Evolutionary conservation across 2,797 vertebrate genomes (phyloP).

Genomic region (Takifugu ocellatus): DNA sequence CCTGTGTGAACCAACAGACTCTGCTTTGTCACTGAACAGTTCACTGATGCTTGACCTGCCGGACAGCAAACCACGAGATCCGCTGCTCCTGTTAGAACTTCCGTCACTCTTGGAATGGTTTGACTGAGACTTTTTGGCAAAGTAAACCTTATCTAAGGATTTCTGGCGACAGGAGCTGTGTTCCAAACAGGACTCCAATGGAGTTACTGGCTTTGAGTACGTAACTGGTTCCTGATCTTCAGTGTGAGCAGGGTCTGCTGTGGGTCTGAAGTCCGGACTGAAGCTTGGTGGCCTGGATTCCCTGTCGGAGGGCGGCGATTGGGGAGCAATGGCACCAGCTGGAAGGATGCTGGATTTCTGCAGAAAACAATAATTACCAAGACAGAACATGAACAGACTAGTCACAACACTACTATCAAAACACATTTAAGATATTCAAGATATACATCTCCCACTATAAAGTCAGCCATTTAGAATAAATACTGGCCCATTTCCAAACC

Average conservation of each 20-base stretch:
- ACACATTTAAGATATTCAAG: no score
- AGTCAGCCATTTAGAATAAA: no score
- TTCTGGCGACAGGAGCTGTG: conserved; percentile 41
- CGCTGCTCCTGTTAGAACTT: conserved; percentile 41
- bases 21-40: conserved; percentile 46
- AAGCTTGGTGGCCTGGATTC: conserved; percentile 17
- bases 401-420: no score
- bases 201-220: conserved; percentile 23
- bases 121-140: conserved; percentile 26
- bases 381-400: no score
- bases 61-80: conserved; percentile 28
- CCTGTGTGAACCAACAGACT: conserved; percentile 37
- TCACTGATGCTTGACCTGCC: conserved; percentile 52
- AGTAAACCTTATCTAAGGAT: conserved; percentile 36
- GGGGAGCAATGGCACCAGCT: conserved; percentile 13
- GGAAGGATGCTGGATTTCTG: neutral
- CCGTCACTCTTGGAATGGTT: conserved; percentile 15
- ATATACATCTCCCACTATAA: no score
- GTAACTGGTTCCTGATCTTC: conserved; percentile 28
- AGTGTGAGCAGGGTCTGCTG: conserved; percentile 9
- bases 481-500: no score
- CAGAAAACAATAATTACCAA: no score
- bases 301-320: conserved; percentile 14
- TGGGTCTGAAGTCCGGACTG: conserved; percentile 8
- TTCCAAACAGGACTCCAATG: no score